These are phyloP conservation scores for Trachymyrmex septentrionalis DNA, from an alignment of 1,140 invertebrate genomes.

Conservation along the genomic window DNA sequence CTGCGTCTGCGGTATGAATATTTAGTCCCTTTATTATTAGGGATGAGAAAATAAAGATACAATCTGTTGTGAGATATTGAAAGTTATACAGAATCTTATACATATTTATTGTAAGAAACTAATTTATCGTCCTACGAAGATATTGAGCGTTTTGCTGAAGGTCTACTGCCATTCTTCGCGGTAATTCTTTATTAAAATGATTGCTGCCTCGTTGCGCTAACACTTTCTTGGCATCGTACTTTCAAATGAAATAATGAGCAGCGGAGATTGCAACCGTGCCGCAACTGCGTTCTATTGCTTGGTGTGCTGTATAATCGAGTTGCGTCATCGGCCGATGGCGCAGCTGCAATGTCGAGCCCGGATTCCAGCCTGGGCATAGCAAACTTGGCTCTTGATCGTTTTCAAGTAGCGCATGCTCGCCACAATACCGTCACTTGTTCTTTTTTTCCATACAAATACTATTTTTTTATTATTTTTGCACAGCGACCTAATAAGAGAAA, in stretches of 20 bases:
- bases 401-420: constrained; percentile 60
- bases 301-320: constrained; percentile 59
- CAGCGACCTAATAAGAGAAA: constrained; percentile 17
- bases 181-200: constrained; percentile 37
- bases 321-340: constrained; percentile 67
- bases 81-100: neutral
- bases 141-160: constrained; percentile 10
- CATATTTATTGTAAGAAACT: constrained; percentile 30
- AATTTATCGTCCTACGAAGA: neutral
- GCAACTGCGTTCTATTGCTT: constrained; percentile 65
- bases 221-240: constrained; percentile 45
- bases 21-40: neutral
- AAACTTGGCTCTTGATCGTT: constrained; percentile 62
- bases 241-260: constrained; percentile 54
- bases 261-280: constrained; percentile 17
- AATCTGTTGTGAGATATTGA: constrained; percentile 1
- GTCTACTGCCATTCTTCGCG: constrained; percentile 9
- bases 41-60: neutral
- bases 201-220: neutral
- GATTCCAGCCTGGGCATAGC: constrained; percentile 56
- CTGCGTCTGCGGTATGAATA: constrained; percentile 6
- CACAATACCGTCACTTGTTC: constrained; percentile 1
- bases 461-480: constrained; percentile 26
- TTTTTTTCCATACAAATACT: neutral
- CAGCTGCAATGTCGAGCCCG: constrained; percentile 56